phyloP scores from a whole-genome alignment of 1,140 invertebrate genomes.

The Condylostylus longicornis region DNA sequence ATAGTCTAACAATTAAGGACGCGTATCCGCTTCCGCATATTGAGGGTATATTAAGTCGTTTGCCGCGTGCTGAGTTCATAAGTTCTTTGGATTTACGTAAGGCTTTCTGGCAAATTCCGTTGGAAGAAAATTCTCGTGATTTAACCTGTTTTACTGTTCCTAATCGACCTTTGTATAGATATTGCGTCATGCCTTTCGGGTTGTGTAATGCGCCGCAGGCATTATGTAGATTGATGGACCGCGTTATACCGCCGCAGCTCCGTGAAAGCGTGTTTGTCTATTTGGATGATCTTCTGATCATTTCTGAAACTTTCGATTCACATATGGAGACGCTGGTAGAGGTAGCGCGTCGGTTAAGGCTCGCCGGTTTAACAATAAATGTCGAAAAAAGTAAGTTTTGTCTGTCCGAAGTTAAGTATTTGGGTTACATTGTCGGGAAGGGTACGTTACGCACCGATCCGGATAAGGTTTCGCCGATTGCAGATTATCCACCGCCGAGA shows the following conservation, averaged over 20 bases:
- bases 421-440: slow-evolving; percentile 7
- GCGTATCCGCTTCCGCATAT: slow-evolving; percentile 19
- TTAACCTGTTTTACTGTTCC: slow-evolving; percentile 32
- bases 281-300: slow-evolving; percentile 34
- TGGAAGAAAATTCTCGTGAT: slow-evolving; percentile 13
- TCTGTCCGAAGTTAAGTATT: slow-evolving; percentile 9
- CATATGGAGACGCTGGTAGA: slow-evolving; percentile 26
- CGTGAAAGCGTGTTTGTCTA: slow-evolving; percentile 4
- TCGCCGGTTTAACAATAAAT: slow-evolving; percentile 32
- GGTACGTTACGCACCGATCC: slow-evolving; percentile 6
- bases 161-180: slow-evolving; percentile 3
- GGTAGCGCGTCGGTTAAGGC: slow-evolving; percentile 24
- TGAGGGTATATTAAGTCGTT: slow-evolving; percentile 8
- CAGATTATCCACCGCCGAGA: slow-evolving; percentile 10
- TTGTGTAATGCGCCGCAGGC: slow-evolving; percentile 6
- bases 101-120: slow-evolving; percentile 26
- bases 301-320: slow-evolving; percentile 22
- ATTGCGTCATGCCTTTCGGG: slow-evolving; percentile 10
- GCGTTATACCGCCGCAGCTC: slow-evolving; percentile 3
- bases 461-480: slow-evolving; percentile 12
- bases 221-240: slow-evolving; percentile 4
- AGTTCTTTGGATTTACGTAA: slow-evolving; percentile 8
- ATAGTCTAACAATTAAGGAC: slow-evolving; percentile 17
- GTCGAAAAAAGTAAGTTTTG: slow-evolving; percentile 32
- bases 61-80: slow-evolving; percentile 12